Percentiles rank a stretch among this genome's conserved stretches.
Conservation (phyloP, 2,113 vertebrate genomes). For the Tetrax tetrax region DNA sequence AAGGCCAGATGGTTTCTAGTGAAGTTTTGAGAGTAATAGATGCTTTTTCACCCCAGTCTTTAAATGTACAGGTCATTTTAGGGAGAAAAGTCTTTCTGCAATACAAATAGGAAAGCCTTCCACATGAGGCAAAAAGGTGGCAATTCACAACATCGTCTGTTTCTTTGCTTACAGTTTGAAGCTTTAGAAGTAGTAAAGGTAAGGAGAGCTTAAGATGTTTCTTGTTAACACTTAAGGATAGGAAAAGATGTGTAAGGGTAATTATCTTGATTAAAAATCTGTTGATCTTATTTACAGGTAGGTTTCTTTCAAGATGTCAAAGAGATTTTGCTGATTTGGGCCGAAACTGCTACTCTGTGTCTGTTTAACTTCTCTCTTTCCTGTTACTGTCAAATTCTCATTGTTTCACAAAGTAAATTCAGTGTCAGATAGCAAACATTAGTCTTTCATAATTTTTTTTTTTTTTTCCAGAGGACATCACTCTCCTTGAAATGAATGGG, state of each 20-base stretch:
- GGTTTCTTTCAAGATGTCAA: constrained; percentile 30
- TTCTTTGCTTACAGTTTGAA: constrained; percentile 27
- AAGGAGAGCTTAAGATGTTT: constrained; percentile 8
- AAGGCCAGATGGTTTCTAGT: neutral
- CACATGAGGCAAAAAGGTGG: neutral
- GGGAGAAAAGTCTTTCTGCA: neutral
- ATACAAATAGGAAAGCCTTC: neutral
- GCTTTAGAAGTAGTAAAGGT: neutral
- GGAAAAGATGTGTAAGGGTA: neutral
- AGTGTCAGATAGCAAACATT: neutral
- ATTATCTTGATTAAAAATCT: constrained; percentile 39
- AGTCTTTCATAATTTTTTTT: neutral
- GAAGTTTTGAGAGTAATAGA: neutral
- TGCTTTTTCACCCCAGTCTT: neutral
- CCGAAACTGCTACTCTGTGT: neutral
- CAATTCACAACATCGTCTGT: neutral
- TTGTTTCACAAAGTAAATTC: neutral
- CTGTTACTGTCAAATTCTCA: neutral
- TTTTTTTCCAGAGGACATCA: neutral
- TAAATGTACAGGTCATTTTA: neutral
- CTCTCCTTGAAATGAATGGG: neutral
- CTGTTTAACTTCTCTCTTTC: constrained; percentile 11
- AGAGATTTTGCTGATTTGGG: constrained; percentile 29
- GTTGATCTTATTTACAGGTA: neutral
- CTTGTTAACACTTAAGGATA: constrained; percentile 12